Conservation (phyloP, 1,140 invertebrate genomes). For the Probaryconus sp. region DNA sequence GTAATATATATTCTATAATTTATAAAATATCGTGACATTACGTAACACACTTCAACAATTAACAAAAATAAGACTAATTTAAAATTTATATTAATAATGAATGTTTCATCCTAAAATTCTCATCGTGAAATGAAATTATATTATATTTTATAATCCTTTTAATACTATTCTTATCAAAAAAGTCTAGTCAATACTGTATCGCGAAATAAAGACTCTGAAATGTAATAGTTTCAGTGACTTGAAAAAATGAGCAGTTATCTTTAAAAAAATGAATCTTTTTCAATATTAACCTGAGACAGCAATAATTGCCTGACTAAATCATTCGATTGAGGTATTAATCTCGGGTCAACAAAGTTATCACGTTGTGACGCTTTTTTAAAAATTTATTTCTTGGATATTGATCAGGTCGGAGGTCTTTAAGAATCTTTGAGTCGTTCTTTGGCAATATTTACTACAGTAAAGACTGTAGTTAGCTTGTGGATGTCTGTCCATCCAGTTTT, state of each 20-base stretch:
- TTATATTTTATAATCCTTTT: too few relatives aligned
- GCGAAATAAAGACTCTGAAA: too few relatives aligned
- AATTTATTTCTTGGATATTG: conserved; percentile 53
- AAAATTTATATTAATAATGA: too few relatives aligned
- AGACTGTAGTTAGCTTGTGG: conserved; percentile 21
- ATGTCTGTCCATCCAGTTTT: conserved; percentile 31
- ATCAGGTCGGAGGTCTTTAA: conserved; percentile 59
- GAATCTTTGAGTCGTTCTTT: conserved; percentile 41
- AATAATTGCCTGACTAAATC: conserved; percentile 49
- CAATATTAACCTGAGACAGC: conserved; percentile 29
- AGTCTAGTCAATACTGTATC: too few relatives aligned
- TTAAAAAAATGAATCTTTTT: conserved; percentile 16
- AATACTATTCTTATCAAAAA: too few relatives aligned
- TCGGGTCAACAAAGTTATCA: conserved; percentile 54
- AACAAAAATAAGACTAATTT: too few relatives aligned
- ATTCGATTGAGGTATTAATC: conserved; percentile 48
- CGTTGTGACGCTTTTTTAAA: conserved; percentile 53
- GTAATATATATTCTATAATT: too few relatives aligned
- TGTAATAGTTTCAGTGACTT: too few relatives aligned
- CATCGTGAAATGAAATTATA: too few relatives aligned
- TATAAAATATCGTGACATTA: too few relatives aligned
- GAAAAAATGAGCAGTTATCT: conserved; percentile 31
- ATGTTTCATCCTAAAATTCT: too few relatives aligned
- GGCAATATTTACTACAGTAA: conserved; percentile 32
- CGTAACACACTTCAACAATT: too few relatives aligned